A percentile compares a stretch with the other conserved stretches of the same genome.
phyloP scores from a whole-genome alignment of 2,113 vertebrate species.

The Nymphicus hollandicus region DNA sequence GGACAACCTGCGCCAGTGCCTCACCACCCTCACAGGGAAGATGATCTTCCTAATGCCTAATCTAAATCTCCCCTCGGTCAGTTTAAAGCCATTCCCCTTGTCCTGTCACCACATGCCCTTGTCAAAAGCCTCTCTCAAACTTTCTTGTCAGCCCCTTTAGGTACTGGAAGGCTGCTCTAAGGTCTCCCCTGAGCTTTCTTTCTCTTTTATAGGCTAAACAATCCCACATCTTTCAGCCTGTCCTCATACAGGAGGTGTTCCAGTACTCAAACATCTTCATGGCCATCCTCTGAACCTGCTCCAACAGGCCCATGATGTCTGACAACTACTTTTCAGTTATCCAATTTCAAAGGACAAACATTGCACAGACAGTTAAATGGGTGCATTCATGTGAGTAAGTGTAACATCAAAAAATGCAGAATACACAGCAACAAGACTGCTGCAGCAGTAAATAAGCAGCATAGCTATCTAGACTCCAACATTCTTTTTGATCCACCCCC shows the following conservation, averaged over 20 bases:
- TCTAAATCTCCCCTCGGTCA: neutral
- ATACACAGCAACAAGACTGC: neutral
- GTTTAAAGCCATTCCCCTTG: neutral
- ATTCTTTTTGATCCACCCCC: neutral
- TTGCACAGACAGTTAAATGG: neutral
- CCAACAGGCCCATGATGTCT: neutral
- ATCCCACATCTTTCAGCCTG: neutral
- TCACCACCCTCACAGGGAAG: neutral
- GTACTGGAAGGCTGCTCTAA: neutral
- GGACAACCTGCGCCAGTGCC: accelerated
- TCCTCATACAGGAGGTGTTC: accelerated
- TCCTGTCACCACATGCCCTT: neutral
- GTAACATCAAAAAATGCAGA: neutral
- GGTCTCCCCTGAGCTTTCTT: neutral
- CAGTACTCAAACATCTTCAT: accelerated
- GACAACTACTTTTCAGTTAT: neutral
- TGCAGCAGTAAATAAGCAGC: neutral
- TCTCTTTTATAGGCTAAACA: neutral
- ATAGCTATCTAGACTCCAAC: neutral
- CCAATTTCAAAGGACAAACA: neutral
- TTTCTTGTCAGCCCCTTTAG: neutral
- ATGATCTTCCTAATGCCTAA: neutral
- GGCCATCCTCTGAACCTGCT: neutral
- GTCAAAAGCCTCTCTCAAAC: neutral
- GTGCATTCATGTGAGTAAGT: neutral